Evolutionary conservation across 2,888 invertebrate species (phyloP), one percentile per base, ranked within the genome.

Genomic region (Drosophila ustulata): DNA sequence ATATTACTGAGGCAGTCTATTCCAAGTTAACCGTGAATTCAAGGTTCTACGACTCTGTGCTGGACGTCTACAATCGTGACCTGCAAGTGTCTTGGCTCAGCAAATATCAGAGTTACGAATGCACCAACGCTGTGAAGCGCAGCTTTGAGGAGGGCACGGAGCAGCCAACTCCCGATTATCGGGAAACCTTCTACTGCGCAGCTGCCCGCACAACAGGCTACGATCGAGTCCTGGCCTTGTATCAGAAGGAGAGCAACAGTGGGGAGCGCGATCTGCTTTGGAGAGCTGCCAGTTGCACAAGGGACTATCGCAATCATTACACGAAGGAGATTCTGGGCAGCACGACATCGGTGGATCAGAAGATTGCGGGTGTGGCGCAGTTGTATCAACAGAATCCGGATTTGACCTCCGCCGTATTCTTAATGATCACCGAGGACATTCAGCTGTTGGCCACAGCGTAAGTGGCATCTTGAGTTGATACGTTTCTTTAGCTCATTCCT

Each of bases 211-310:
- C 62, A 4, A 76, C 75, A 4, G 39, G 41, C 1, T 84, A 79
- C 28, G 30, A 3, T 0, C 30, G 7, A 0, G 45, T 71, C 0
- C n/a, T 76, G 34, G 3, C 92, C 92, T 93, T 94, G 66, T 96
- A 95, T 90, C 73, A 88, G 11, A 81, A 75, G 0, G 93, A 94
- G 41, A 94, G 94, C 32, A 93, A 95, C 0, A 94, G 95, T 11
- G 93, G 94, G 0, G 96, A 97, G 90, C 94, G 95, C 88, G 93
- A 94, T 13, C 90, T 93, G 4, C 93, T 97, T 0, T 93, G 96
- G 30, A 90, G 92, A 39, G 94, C 94, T 1, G 91, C 97, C 57
- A 95, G 95, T 1, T 97, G 97, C 86, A 94, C 95, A 0, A 92
- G 91, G n/a, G 90, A 95, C 62, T 85, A 91, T 37, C 92, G 95